phyloP scores from a whole-genome alignment of 2,797 vertebrate genomes.

The Glossophaga mutica region DNA sequence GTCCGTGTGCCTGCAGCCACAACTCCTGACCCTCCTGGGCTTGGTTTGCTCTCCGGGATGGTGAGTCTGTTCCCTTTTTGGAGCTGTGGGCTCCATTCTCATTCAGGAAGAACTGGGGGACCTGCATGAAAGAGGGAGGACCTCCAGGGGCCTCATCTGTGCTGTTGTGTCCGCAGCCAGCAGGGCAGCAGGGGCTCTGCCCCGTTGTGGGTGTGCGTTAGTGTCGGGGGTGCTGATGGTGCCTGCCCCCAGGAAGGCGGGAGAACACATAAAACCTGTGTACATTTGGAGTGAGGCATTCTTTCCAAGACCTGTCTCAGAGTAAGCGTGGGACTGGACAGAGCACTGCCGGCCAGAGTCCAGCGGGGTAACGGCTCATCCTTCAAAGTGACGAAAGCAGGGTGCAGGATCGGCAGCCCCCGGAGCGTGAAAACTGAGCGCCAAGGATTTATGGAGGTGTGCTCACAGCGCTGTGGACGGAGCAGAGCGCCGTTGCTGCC shows the following conservation, averaged over 20 bases:
- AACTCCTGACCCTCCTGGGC: not conserved
- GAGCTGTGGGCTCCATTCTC: not conserved
- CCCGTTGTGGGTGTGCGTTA: not conserved
- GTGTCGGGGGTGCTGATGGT: not conserved
- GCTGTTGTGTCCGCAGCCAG: fast-evolving
- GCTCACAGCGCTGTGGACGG: not conserved
- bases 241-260: not conserved
- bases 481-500: not conserved
- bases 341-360: not conserved
- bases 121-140: not conserved
- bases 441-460: fast-evolving
- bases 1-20: not conserved
- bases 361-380: not conserved
- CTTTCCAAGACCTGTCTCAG: not conserved
- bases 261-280: fast-evolving
- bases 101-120: fast-evolving
- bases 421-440: fast-evolving
- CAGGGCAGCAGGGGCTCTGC: not conserved
- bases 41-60: not conserved
- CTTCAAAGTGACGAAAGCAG: not conserved
- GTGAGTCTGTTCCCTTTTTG: fast-evolving
- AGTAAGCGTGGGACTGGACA: not conserved
- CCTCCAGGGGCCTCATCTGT: not conserved
- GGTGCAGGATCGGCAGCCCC: not conserved
- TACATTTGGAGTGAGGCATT: not conserved